These are phyloP conservation scores for Dendrocincla tyrannina DNA, from an alignment of 2,797 vertebrate species.

Conservation along the genomic window DNA sequence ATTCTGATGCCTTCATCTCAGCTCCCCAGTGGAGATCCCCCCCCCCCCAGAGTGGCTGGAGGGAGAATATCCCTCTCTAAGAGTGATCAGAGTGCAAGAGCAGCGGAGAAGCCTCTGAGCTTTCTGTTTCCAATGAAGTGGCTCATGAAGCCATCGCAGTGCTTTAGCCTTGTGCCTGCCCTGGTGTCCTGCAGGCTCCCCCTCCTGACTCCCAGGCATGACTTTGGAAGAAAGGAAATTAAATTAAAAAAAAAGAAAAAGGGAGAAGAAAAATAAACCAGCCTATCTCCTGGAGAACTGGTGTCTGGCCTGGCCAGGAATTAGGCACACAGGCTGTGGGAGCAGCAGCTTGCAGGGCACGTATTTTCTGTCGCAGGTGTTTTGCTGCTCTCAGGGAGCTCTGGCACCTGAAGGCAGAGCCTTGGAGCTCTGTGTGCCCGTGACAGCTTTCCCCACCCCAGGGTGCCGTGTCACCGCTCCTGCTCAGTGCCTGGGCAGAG, in stretches of 20 bases:
- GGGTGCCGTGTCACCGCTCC: neutral
- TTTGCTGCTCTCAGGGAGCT: neutral
- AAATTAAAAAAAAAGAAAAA: neutral
- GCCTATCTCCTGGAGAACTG: neutral
- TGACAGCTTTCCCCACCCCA: neutral
- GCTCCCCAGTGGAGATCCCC: neutral
- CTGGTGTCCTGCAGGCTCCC: neutral
- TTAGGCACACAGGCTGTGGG: fast-evolving
- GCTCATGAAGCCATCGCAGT: neutral
- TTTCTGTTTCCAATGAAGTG: neutral
- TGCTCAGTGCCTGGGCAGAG: neutral
- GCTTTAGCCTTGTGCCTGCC: neutral
- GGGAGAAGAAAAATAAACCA: neutral
- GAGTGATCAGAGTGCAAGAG: neutral
- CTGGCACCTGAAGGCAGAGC: neutral
- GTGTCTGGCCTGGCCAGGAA: neutral
- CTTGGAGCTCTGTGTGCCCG: fast-evolving
- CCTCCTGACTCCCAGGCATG: neutral
- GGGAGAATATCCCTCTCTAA: neutral
- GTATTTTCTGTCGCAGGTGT: fast-evolving
- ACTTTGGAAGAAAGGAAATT: neutral
- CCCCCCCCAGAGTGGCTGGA: neutral
- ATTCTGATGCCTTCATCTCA: constrained; percentile 3
- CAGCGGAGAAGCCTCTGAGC: neutral
- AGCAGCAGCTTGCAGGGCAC: neutral